Evolutionary conservation across 2,888 invertebrate species (phyloP).

Genomic region (Ypsolopha scabrella): DNA sequence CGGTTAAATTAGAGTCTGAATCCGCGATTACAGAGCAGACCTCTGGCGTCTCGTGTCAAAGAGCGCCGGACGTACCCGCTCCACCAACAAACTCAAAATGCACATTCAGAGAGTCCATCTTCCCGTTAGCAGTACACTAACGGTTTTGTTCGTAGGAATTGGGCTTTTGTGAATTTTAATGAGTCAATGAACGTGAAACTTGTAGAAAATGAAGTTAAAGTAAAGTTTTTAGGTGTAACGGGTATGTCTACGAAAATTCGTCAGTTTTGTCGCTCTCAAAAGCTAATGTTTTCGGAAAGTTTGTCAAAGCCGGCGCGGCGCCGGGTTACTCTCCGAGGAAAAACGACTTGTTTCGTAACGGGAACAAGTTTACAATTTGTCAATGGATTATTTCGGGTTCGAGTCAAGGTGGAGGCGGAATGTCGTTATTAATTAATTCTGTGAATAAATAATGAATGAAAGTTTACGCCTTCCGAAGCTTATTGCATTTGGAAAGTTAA

Average conservation of each 20-base stretch:
- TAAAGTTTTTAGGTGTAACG: conserved; percentile 11
- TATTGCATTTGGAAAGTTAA: too few relatives aligned
- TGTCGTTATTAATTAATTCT: too few relatives aligned
- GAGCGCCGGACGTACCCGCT: too few relatives aligned
- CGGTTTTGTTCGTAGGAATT: conserved; percentile 7
- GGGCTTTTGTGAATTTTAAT: neutral
- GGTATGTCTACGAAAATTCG: conserved; percentile 44
- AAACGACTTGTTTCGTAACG: conserved; percentile 37
- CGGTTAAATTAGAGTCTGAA: conserved; percentile 42
- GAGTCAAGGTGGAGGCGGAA: conserved; percentile 8
- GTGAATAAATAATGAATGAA: too few relatives aligned
- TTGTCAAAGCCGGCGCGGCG: conserved; percentile 37
- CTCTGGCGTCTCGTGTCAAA: conserved; percentile 10
- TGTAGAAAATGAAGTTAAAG: conserved; percentile 4
- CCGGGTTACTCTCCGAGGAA: conserved; percentile 28
- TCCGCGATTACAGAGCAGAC: conserved; percentile 44
- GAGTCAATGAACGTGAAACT: conserved; percentile 15
- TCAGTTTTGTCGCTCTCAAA: conserved; percentile 44
- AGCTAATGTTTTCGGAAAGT: conserved; percentile 61
- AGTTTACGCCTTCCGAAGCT: too few relatives aligned
- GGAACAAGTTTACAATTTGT: conserved; percentile 46
- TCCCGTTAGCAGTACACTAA: conserved; percentile 14
- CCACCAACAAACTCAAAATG: too few relatives aligned
- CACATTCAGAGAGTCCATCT: too few relatives aligned
- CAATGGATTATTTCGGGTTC: conserved; percentile 33